Base-by-base conservation (phyloP, 1,140 invertebrate genomes). In the Listronotus oregonensis region DNA sequence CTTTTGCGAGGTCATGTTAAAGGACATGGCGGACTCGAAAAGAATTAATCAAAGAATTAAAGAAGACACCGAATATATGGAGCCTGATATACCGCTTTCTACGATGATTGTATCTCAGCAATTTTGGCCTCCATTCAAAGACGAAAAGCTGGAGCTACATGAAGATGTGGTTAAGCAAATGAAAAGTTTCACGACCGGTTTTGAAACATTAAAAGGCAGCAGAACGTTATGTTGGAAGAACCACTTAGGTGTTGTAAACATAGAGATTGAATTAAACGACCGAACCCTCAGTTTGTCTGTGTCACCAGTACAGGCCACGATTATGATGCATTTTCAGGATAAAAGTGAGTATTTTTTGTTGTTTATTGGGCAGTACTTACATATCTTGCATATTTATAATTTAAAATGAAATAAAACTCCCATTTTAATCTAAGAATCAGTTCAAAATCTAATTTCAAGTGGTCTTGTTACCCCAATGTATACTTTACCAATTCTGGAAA, bases 121-220 rank as follows among this genome's bases (percentile, higher is more conserved):
- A 76, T 99, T 98, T 83, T 99, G 97, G 97, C 97, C 97, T 0
- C 86, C 91, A 15, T 95, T 98, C 66, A 94, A 97, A 77, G 95
- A 97, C 77, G 95, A 98, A 81, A 94, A 90, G 70, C 81, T 99
- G 7, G 90, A 95, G 72, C 77, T 99, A 37, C 95, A 95, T 5
- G 82, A 86, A 21, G 82, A 88, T 71, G 87, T 98, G 34, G 88
- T 92, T 74, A 83, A 89, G 64, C 89, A 93, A 73, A 85, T 98
- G 57, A 87, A 93, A 46, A 86, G 86, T 61, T 99, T 95, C 73
- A 96, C 94, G 0, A 94, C 93, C 76, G 88, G 89, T 3, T 99
- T 94, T 83, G 95, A 98, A 80, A 87, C 89, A 3, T 84, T 97
- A 17, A 99, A 99, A 81, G 94, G 92, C 39, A 98, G 96, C 71